Base-by-base conservation (phyloP, 1,140 invertebrate species). In the Leptonema lineaticorne region DNA sequence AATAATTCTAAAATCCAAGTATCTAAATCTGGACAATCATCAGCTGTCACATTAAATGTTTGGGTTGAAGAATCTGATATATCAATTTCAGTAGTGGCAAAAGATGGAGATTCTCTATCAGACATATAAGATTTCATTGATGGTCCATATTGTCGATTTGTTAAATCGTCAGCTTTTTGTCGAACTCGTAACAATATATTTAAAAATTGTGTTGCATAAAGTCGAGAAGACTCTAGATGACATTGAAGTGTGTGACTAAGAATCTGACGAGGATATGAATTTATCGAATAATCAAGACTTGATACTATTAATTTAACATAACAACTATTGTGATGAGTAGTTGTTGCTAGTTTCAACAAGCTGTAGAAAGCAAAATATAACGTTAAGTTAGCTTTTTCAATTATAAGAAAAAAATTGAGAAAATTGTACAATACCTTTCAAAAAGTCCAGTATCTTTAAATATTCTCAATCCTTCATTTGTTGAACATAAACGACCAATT, bases 221-320 rank as follows among this genome's bases (percentile, higher is more conserved):
- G 75, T 48, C 95, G 85, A 14, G 91, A 91, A 62, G 86, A 86
- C 79, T 95, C 89, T 56, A 87, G 83, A 16, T 84, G 78, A 71
- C 86, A 87, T 22, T 78, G 80, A 7, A 92, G 76, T 0, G 91
- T 89, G 68, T 89, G 87, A 26, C 86, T 84, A 65, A 94, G 82
- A 67, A 94, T 88, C 66, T 90, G 88, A 66, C 92, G 85, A 11
- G 90, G 85, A 70, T 86, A 84, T 0, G 88, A 87, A 73, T 92
- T 87, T 45, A 85, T 78, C 0, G 87, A 86, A 75, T 97, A 98
- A 79, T 96, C 93, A 60, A 98, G 80, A 73, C 90, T 91, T 0
- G 95, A 95, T 20, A 96, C 86, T 58, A 95, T 92, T 24, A 98
- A 81, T 78, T 97, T 97, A 0, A 96, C 89, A 76, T 97, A 97